Evolutionary conservation across 2,888 invertebrate species (phyloP).

Genomic region (Ophioninae sp.): DNA sequence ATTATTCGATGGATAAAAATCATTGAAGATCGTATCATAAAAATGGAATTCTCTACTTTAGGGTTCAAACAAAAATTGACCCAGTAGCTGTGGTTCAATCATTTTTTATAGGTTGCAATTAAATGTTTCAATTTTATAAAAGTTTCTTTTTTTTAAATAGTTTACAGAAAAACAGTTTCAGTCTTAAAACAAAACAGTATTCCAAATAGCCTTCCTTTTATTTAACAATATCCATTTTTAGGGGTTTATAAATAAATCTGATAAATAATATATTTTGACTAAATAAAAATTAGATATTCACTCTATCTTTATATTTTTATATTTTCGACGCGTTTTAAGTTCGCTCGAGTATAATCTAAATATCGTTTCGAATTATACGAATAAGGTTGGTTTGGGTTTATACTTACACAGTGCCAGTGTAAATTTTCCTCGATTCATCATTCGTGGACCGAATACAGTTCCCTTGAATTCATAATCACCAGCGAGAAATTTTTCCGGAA

Average conservation of each 20-base stretch:
- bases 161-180: no score
- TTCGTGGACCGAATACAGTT: constrained; percentile 84
- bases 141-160: no score
- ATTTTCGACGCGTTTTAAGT: neutral
- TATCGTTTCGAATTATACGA: neutral
- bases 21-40: no score
- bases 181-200: no score
- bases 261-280: neutral
- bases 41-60: no score
- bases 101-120: no score
- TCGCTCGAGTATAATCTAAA: neutral
- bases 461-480: constrained; percentile 87
- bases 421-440: constrained; percentile 87
- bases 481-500: constrained; percentile 89
- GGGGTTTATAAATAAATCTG: neutral
- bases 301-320: neutral
- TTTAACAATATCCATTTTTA: neutral
- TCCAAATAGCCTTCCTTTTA: no score
- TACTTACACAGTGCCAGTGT: constrained; percentile 86
- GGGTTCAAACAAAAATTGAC: no score
- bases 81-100: no score
- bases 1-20: no score
- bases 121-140: no score
- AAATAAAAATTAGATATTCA: neutral
- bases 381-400: constrained; percentile 23